Conservation (phyloP, 2,888 invertebrate genomes). For the Tridacna gigas region DNA sequence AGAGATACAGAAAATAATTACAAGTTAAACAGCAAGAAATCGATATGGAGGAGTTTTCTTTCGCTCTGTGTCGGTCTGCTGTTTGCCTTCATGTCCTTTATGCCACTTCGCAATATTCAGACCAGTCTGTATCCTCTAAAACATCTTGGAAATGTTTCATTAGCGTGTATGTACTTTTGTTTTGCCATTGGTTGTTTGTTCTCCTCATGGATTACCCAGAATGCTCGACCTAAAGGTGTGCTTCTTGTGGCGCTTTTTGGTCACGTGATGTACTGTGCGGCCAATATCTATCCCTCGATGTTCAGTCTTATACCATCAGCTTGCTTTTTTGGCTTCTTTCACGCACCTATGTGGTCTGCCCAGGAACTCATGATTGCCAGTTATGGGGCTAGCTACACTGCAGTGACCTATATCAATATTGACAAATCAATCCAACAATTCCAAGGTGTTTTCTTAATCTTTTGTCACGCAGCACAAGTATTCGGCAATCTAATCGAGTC, state of each 20-base stretch:
- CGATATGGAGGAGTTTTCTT: slow-evolving; percentile 72
- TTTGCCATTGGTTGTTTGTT: slow-evolving; percentile 77
- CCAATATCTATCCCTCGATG: slow-evolving; percentile 77
- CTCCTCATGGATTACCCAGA: slow-evolving; percentile 73
- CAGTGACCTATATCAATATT: slow-evolving; percentile 72
- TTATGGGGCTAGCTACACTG: slow-evolving; percentile 77
- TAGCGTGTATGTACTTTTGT: slow-evolving; percentile 75
- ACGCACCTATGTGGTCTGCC: slow-evolving; percentile 77
- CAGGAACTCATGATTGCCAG: slow-evolving; percentile 77
- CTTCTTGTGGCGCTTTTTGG: slow-evolving; percentile 75
- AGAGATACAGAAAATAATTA: slow-evolving; percentile 52
- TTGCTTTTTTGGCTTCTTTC: slow-evolving; percentile 76
- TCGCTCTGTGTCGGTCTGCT: slow-evolving; percentile 68
- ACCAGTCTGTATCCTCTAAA: slow-evolving; percentile 73
- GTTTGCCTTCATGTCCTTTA: slow-evolving; percentile 72
- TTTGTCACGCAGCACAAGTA: slow-evolving; percentile 79
- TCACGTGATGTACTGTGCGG: slow-evolving; percentile 77
- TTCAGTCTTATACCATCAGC: slow-evolving; percentile 75
- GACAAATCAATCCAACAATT: slow-evolving; percentile 77
- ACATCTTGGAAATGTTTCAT: slow-evolving; percentile 74
- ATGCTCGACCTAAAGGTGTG: slow-evolving; percentile 75
- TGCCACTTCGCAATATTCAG: slow-evolving; percentile 75
- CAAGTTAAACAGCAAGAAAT: slow-evolving; percentile 63
- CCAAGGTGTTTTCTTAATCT: slow-evolving; percentile 77
- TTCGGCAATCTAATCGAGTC: slow-evolving; percentile 78